Evolutionary conservation across 92 coral and sea anemone genomes (phyloP).

Genomic region (Montipora capitata): DNA sequence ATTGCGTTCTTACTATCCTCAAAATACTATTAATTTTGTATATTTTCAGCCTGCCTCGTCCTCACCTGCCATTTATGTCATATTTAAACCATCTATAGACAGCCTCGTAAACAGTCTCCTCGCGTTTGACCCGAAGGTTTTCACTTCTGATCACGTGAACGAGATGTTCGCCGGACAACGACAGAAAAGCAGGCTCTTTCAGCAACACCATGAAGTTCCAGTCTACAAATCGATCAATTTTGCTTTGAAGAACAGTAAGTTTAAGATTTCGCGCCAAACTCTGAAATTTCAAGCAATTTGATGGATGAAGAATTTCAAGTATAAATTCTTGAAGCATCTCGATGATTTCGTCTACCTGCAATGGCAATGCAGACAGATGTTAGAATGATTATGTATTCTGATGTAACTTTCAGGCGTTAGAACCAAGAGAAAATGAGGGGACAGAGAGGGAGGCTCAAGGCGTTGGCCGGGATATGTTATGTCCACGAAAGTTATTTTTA

Average conservation of each 20-base stretch:
- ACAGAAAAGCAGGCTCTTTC: constrained; percentile 74
- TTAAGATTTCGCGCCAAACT: constrained; percentile 70
- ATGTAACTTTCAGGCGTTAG: too few relatives aligned
- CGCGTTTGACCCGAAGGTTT: constrained; percentile 83
- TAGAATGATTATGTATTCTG: too few relatives aligned
- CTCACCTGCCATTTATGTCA: constrained; percentile 79
- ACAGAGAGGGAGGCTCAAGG: too few relatives aligned
- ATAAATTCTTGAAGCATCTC: constrained; percentile 75
- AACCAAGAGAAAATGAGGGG: too few relatives aligned
- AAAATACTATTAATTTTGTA: too few relatives aligned
- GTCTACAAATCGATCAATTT: constrained; percentile 89
- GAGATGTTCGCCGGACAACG: constrained; percentile 77
- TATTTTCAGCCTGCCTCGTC: too few relatives aligned
- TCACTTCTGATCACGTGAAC: constrained; percentile 82
- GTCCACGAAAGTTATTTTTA: too few relatives aligned
- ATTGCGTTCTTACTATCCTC: too few relatives aligned
- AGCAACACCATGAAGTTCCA: constrained; percentile 86
- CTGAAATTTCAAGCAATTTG: constrained; percentile 84
- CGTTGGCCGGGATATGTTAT: too few relatives aligned
- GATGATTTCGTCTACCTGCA: constrained; percentile 77
- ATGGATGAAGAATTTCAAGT: constrained; percentile 61
- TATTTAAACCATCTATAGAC: constrained; percentile 90
- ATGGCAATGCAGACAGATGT: background rate
- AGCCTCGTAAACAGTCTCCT: constrained; percentile 94
- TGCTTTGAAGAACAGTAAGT: constrained; percentile 74